These are phyloP conservation scores for Plectus sambesii DNA, from an alignment of 1,140 invertebrate species.

Conservation along the genomic window DNA sequence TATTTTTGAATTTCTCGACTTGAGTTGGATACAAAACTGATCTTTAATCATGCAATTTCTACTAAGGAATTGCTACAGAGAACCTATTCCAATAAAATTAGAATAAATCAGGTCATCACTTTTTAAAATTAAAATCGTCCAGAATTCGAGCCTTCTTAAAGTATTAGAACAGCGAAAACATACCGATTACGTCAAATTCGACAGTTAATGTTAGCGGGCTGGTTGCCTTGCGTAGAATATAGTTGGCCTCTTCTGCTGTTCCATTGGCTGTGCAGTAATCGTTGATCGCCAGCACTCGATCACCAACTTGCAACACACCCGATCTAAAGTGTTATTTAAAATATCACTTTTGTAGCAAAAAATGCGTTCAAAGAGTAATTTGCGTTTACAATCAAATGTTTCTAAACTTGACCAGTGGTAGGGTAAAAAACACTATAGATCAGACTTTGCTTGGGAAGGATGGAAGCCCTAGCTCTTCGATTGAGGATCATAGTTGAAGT, in stretches of 20 bases:
- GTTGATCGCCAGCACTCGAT: constrained; percentile 69
- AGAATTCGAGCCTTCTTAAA: too few species aligned
- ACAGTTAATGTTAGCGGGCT: constrained; percentile 54
- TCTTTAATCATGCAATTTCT: too few species aligned
- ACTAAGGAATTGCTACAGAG: background rate
- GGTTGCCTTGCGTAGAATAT: constrained; percentile 49
- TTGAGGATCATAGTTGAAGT: background rate
- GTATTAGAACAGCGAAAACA: constrained; percentile 1
- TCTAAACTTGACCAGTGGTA: too few species aligned
- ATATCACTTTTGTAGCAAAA: too few species aligned
- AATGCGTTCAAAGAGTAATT: too few species aligned
- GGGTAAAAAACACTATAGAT: too few species aligned
- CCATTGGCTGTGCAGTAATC: constrained; percentile 52
- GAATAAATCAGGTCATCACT: background rate
- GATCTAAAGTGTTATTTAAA: constrained; percentile 53
- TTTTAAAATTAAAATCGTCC: background rate
- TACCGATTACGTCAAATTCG: constrained; percentile 75
- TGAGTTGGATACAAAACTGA: too few species aligned
- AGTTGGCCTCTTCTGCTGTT: constrained; percentile 50
- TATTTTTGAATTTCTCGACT: too few species aligned
- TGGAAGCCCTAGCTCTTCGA: constrained; percentile 7
- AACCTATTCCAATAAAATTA: constrained; percentile 2
- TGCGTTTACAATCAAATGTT: too few species aligned
- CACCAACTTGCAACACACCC: constrained; percentile 67
- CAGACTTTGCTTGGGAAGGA: too few species aligned